These are phyloP conservation scores for Molanna angustata DNA, from an alignment of 2,888 invertebrate genomes.

Conservation along the genomic window DNA sequence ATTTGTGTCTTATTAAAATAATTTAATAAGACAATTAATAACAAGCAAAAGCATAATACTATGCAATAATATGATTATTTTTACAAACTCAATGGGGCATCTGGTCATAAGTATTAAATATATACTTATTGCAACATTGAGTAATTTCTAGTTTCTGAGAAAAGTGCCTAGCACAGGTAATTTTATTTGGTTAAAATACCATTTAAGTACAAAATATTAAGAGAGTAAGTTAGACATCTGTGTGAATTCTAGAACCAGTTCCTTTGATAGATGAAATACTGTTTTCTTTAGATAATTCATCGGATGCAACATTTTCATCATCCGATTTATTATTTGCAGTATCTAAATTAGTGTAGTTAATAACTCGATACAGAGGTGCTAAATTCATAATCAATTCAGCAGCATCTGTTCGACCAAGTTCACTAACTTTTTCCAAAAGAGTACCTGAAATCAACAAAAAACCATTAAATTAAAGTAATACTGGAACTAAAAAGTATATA, in stretches of 20 bases:
- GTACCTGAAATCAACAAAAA: constrained; percentile 46
- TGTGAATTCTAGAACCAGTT: constrained; percentile 30
- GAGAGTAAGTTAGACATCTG: constrained; percentile 26
- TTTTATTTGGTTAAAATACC: no score
- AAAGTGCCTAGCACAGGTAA: no score
- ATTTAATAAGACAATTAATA: no score
- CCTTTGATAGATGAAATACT: constrained; percentile 10
- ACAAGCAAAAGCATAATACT: no score
- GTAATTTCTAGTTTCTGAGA: no score
- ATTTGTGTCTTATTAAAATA: no score
- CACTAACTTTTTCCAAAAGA: constrained; percentile 55
- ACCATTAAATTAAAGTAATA: no score
- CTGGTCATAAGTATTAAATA: no score
- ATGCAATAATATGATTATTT: no score
- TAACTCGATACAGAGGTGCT: constrained; percentile 46
- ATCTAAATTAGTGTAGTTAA: constrained; percentile 18
- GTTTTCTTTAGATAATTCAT: constrained; percentile 17
- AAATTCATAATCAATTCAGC: constrained; percentile 57
- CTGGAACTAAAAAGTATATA: no score
- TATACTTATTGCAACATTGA: no score
- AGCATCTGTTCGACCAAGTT: constrained; percentile 60
- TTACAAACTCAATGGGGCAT: no score
- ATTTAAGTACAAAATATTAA: not conserved
- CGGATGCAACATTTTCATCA: constrained; percentile 14
- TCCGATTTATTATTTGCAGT: constrained; percentile 16